These are phyloP conservation scores for Crocuta crocuta DNA, from an alignment of 2,113 vertebrate species.

Conservation along the genomic window DNA sequence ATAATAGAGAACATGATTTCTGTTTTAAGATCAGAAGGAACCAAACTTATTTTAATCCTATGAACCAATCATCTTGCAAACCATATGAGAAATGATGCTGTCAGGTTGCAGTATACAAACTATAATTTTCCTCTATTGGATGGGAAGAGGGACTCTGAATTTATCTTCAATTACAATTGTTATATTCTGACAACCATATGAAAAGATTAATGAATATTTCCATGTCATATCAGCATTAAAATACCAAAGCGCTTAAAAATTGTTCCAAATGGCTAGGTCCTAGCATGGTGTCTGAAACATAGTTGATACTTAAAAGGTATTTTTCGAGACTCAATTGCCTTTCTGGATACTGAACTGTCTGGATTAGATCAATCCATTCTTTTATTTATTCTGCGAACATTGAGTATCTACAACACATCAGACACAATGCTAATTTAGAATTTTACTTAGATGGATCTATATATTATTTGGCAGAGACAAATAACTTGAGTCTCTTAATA, in stretches of 20 bases:
- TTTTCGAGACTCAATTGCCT: conserved; percentile 30
- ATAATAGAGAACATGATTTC: conserved; percentile 30
- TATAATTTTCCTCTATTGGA: conserved; percentile 66
- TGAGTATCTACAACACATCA: background rate
- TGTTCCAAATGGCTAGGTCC: conserved; percentile 61
- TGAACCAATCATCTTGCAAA: conserved; percentile 59
- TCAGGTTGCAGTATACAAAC: conserved; percentile 62
- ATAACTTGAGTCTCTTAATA: conserved; percentile 15
- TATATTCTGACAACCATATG: conserved; percentile 65
- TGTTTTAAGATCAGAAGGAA: conserved; percentile 58
- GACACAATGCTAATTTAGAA: conserved; percentile 10
- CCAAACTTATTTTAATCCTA: conserved; percentile 54
- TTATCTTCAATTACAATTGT: conserved; percentile 67
- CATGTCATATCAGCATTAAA: conserved; percentile 49
- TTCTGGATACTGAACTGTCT: conserved; percentile 14
- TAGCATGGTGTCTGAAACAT: conserved; percentile 39
- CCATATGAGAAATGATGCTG: conserved; percentile 66
- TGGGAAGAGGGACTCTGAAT: conserved; percentile 52
- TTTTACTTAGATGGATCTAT: conserved; percentile 49
- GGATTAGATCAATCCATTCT: background rate
- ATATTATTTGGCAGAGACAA: conserved; percentile 58
- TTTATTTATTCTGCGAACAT: conserved; percentile 30
- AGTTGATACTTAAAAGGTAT: conserved; percentile 46
- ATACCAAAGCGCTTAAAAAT: conserved; percentile 69
- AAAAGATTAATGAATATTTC: conserved; percentile 69